A percentile compares a stretch with the other conserved stretches of the same genome.
Conservation (phyloP, 2,113 vertebrate species). For the Odobenus rosmarus region DNA sequence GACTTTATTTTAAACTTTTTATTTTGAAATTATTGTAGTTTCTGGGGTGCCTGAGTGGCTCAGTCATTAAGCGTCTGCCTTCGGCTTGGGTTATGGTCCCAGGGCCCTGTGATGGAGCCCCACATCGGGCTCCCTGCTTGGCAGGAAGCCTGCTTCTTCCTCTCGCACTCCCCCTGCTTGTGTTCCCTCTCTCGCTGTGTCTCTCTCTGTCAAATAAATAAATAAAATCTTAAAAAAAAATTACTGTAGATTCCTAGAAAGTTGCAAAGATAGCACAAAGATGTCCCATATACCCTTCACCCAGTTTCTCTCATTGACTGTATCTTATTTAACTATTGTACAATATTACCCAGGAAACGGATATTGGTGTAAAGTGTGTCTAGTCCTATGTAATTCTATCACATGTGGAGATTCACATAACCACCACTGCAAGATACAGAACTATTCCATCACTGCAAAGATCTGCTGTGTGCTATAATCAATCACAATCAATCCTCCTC, state of each 20-base stretch:
- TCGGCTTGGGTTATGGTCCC: no score
- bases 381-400: background rate
- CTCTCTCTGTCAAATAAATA: no score
- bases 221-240: background rate
- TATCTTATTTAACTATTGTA: background rate
- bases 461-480: background rate
- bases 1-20: background rate
- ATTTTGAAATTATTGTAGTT: slow-evolving; percentile 26
- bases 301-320: background rate
- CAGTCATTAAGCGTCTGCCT: no score
- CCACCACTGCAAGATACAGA: background rate
- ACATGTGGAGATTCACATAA: background rate
- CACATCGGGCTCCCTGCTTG: no score
- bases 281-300: background rate
- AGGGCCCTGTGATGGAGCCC: no score
- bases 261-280: background rate
- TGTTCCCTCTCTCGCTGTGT: no score
- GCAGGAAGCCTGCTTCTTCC: no score
- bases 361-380: background rate
- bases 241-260: background rate
- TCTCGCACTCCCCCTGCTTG: no score
- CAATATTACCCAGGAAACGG: background rate
- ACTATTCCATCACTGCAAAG: background rate
- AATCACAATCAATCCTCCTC: background rate
- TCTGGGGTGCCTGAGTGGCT: no score